Percentiles rank a stretch among this genome's conserved stretches.
phyloP scores from a whole-genome alignment of 2,888 invertebrate species.

The Cataglyphis albicans region DNA sequence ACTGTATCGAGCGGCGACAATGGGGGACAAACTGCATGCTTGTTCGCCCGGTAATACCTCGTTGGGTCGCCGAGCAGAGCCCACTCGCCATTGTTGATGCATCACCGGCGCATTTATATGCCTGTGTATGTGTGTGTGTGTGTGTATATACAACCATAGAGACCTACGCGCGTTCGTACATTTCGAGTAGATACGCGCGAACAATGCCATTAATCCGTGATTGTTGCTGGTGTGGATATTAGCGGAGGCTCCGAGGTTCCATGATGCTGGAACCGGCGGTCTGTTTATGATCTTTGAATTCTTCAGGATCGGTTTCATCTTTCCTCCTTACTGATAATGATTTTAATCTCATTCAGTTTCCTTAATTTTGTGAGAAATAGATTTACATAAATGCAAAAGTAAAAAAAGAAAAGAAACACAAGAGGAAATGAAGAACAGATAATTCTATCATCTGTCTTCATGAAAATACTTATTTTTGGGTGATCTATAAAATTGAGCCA shows the following conservation, averaged over 20 bases:
- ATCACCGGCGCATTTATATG: conserved; percentile 68
- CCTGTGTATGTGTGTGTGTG: conserved; percentile 66
- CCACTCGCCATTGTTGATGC: conserved; percentile 81
- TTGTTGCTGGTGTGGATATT: conserved; percentile 79
- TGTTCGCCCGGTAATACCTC: conserved; percentile 83
- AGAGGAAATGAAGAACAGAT: not conserved
- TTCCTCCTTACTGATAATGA: not conserved
- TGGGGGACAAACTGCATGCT: conserved; percentile 83
- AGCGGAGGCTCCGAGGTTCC: conserved; percentile 61
- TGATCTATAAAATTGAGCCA: not conserved
- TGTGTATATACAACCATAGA: conserved; percentile 73
- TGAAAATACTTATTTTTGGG: not conserved
- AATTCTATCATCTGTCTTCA: no score
- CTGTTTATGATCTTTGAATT: conserved; percentile 39
- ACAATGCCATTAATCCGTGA: conserved; percentile 82
- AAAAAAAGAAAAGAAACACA: not conserved
- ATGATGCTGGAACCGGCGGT: conserved; percentile 47
- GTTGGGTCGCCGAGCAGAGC: conserved; percentile 81
- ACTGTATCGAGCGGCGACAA: conserved; percentile 82
- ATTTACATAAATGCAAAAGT: not conserved
- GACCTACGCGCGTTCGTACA: conserved; percentile 79
- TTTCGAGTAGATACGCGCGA: conserved; percentile 81
- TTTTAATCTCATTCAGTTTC: not conserved
- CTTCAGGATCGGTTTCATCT: conserved; percentile 1
- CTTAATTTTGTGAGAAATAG: not conserved